phyloP scores from a whole-genome alignment of 2,113 vertebrate genomes.

The Cephalopterus ornatus region DNA sequence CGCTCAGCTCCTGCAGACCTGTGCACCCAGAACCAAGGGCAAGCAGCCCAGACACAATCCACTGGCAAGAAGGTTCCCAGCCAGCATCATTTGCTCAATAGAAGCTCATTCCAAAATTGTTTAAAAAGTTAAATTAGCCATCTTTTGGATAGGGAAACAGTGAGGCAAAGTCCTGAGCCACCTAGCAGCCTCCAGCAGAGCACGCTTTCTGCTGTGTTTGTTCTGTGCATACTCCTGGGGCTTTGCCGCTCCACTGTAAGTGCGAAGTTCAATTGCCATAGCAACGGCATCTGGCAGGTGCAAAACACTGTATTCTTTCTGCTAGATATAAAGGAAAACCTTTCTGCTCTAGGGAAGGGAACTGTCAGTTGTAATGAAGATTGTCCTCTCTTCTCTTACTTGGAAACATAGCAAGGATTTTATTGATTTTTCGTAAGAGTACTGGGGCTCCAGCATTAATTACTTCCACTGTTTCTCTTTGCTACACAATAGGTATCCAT shows the following conservation, averaged over 20 bases:
- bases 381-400: not conserved
- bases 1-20: fast-evolving
- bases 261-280: not conserved
- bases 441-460: constrained; percentile 26
- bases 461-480: not conserved
- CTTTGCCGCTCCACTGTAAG: not conserved
- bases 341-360: not conserved
- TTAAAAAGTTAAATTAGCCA: not conserved
- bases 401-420: not conserved
- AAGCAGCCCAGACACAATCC: not conserved
- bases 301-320: not conserved
- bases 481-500: not conserved
- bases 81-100: not conserved
- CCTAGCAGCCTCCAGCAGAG: not conserved
- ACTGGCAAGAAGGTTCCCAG: not conserved
- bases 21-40: fast-evolving
- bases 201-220: not conserved
- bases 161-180: not conserved
- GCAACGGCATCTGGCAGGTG: constrained; percentile 39
- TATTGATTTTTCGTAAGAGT: not conserved
- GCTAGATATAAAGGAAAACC: not conserved
- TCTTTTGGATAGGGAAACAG: not conserved
- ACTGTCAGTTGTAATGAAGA: constrained; percentile 1
- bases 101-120: not conserved
- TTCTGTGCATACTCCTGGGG: not conserved